These are phyloP conservation scores for Argyresthia goedartella DNA, from an alignment of 2,888 invertebrate species.

Conservation along the genomic window DNA sequence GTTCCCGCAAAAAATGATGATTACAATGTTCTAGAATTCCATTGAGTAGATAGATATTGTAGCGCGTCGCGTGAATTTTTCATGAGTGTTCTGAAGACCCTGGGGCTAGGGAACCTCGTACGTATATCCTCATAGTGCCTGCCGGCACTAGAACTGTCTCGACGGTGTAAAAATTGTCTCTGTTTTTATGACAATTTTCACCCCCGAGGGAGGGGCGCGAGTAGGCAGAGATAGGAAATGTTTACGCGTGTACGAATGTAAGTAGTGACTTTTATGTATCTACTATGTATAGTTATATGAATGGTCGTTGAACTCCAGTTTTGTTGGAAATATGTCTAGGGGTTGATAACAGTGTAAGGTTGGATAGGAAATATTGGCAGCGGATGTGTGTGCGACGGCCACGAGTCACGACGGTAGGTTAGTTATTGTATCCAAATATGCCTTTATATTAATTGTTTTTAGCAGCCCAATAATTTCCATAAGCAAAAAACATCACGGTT, in stretches of 20 bases:
- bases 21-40: no score
- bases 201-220: slow-evolving; percentile 15
- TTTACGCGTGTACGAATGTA: slow-evolving; percentile 23
- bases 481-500: no score
- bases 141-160: neutral
- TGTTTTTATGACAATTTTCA: slow-evolving; percentile 41
- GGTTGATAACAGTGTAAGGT: no score
- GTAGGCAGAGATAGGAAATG: slow-evolving; percentile 26
- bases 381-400: no score
- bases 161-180: slow-evolving; percentile 26
- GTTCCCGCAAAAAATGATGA: no score
- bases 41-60: slow-evolving; percentile 21
- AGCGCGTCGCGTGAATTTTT: slow-evolving; percentile 47
- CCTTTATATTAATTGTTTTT: no score
- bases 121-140: neutral
- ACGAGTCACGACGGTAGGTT: no score
- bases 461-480: no score
- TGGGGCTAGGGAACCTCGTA: slow-evolving; percentile 19
- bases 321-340: no score
- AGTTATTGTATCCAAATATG: no score
- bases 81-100: slow-evolving; percentile 50
- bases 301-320: no score
- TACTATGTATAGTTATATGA: neutral
- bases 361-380: no score
- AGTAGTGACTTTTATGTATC: slow-evolving; percentile 6